Base-by-base conservation (phyloP, 1,140 invertebrate species). In the Drosophila ironensis region DNA sequence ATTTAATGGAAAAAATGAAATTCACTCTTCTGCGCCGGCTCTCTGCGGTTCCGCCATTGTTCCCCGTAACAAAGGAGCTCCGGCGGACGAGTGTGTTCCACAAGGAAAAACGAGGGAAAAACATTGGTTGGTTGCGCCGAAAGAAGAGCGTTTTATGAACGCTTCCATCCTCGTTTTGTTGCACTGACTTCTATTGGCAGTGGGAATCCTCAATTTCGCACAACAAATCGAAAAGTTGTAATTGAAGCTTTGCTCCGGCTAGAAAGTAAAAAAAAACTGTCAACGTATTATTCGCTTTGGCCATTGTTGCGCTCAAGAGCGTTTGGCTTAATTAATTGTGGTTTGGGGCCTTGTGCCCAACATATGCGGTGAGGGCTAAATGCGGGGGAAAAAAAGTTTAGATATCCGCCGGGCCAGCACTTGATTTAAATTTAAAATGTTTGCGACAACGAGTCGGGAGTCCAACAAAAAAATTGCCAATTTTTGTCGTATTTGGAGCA, bases 1-100 rank as follows among this genome's bases (percentile, higher is more conserved):
- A 86, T 86, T 86, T 86, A 86, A 86, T 86, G 80, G 80, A 86
- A 86, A 84, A 86, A 86, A 86, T 86, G 80, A 72, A 86, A 86
- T 86, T 75, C 67, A 72, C 75, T 86, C 61, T 47, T 48, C 57
- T 64, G 60, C 56, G 57, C 38, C 72, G 54, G 68, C 63, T 84
- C 30, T 47, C 33, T 67, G 59, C 51, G 52, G 50, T 57, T 74
- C 42, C 40, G 46, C 45, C 73, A 63, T 77, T 81, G 71, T 82
- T 67, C 63, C 64, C n/a, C 56, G 63, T 40, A 30, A 76, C 72
- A 76, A 76, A 75, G 40, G 56, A 75, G 17, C 72, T 37, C 50
- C 47, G 68, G 45, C 74, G 57, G 59, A 61, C 52, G 68, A 72
- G 57, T 75, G 66, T 71, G 38, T 69, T 59, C 50, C 38, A 56